phyloP scores from a whole-genome alignment of 2,113 vertebrate genomes.

The Micronisus gabar region DNA sequence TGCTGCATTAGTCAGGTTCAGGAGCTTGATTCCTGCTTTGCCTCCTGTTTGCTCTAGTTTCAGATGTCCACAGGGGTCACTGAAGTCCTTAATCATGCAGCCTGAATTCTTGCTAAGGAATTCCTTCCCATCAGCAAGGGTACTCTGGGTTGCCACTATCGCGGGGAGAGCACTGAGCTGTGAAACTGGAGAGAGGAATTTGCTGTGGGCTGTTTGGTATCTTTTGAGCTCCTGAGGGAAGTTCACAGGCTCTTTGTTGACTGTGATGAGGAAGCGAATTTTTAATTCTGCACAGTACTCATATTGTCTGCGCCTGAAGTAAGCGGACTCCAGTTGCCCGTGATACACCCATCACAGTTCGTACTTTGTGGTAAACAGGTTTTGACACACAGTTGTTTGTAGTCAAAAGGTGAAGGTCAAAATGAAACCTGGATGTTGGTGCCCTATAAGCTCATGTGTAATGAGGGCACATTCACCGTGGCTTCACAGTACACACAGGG shows the following conservation, averaged over 20 bases:
- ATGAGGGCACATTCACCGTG: background rate
- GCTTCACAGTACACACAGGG: background rate
- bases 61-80: background rate
- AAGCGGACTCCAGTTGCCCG: background rate
- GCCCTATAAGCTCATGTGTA: background rate
- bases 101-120: background rate
- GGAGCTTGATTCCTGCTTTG: background rate
- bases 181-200: background rate
- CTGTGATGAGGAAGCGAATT: accelerated
- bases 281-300: background rate
- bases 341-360: background rate
- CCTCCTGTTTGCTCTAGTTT: background rate
- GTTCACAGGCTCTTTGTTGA: background rate
- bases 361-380: background rate
- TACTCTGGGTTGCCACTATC: background rate
- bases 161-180: background rate
- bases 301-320: background rate
- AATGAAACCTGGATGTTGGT: background rate
- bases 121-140: background rate
- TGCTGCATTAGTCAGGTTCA: background rate
- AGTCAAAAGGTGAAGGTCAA: background rate
- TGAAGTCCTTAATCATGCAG: background rate
- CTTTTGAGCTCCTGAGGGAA: background rate
- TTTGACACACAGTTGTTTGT: background rate
- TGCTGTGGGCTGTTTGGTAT: background rate